Base-by-base conservation (phyloP, 2,113 vertebrate species). In the Capreolus pygargus region DNA sequence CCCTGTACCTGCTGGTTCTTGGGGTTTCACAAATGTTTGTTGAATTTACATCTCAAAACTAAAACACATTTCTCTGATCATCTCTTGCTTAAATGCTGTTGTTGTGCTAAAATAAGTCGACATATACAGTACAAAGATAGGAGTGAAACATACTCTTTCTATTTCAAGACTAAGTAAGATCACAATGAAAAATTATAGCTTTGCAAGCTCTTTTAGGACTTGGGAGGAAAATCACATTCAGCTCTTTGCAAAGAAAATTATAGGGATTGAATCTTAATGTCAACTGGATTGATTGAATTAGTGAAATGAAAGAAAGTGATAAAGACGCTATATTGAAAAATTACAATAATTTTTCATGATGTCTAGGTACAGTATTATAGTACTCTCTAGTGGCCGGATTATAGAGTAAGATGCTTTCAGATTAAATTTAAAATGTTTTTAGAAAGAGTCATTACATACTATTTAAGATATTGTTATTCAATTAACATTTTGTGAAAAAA, bases 351-450 rank as follows among this genome's bases (percentile, higher is more conserved):
- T 83, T 79, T 82, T 93, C 70, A 82, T 6, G 4, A 13, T 27
- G 3, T 50, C 64, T 67, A 55, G 13, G 86, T 50, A 10, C 28
- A 70, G 79, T 87, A 81, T 86, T 43, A 95, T 23, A 96, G 79
- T 97, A 89, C 95, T 95, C 96, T 89, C 96, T 97, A 96, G 94
- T 97, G 94, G 94, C 23, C 12, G 17, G 21, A 79, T 89, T 85
- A 45, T 10, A 90, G 28, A 96, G 67, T 36, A 57, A 83, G 50
- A 52, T 57, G 55, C 13, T 84, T 78, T 91, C 54, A 89, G 47
- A 55, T 90, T 30, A 74, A 61, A 79, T 78, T 67, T 14, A 47
- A 11, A 45, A 83, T 78, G 23, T 39, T 67, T 67, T 91, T 13
- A 79, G 33, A 88, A 85, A 91, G 19, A 8, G 23, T 6, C 23